phyloP scores from a whole-genome alignment of 2,797 vertebrate genomes.

The Dallia pectoralis region DNA sequence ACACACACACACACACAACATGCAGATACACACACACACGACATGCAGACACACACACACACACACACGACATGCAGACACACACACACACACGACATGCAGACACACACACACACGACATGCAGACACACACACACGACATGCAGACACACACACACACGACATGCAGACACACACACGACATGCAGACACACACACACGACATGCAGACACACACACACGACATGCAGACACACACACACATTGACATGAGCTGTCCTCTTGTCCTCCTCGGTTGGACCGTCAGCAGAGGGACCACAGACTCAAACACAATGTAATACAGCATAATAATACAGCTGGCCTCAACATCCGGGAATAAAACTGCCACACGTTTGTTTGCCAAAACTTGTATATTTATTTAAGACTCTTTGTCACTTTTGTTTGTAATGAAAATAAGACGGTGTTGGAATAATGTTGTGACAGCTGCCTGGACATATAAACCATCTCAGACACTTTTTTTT shows the following conservation, averaged over 20 bases:
- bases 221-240: slow-evolving; percentile 15
- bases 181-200: slow-evolving; percentile 56
- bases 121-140: slow-evolving; percentile 55
- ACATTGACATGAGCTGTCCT: slow-evolving; percentile 17
- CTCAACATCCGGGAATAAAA: background rate
- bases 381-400: background rate
- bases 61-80: slow-evolving; percentile 31
- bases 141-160: slow-evolving; percentile 30
- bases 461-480: background rate
- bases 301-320: background rate
- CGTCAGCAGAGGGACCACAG: slow-evolving; percentile 16
- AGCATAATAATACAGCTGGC: background rate
- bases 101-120: slow-evolving; percentile 18
- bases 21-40: slow-evolving; percentile 29
- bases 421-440: too few species aligned
- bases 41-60: slow-evolving; percentile 26
- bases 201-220: slow-evolving; percentile 29
- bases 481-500: background rate
- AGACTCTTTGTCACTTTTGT: too few species aligned
- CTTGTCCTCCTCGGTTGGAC: slow-evolving; percentile 31
- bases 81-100: slow-evolving; percentile 28
- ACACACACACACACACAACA: slow-evolving; percentile 39
- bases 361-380: background rate
- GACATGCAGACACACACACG: slow-evolving; percentile 2
- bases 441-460: too few species aligned